Conservation (phyloP, 2,888 invertebrate genomes). For the Eupithecia subfuscata region DNA sequence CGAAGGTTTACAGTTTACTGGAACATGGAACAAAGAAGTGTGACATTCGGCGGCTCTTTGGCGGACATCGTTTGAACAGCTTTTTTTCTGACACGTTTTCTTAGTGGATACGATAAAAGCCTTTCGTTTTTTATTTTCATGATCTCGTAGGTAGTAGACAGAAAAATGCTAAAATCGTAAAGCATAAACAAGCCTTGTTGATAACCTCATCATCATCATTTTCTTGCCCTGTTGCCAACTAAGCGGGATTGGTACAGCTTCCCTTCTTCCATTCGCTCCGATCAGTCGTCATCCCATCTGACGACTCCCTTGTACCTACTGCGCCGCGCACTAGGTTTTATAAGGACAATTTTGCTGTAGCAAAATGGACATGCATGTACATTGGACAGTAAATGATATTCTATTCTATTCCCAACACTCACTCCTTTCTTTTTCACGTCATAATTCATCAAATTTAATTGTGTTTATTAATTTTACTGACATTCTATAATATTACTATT, state of each 20-base stretch:
- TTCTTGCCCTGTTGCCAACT: not conserved
- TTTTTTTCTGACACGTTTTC: not conserved
- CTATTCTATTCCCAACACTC: not conserved
- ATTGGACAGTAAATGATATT: no score
- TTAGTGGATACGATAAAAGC: not conserved
- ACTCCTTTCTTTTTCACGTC: not conserved
- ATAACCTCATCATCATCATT: not conserved
- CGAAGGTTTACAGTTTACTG: conserved; percentile 9
- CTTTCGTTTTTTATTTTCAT: not conserved
- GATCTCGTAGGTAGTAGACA: not conserved
- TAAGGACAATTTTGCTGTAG: no score
- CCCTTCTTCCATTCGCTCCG: not conserved
- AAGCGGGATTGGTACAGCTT: not conserved
- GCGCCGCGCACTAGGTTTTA: no score
- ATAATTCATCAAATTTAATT: no score
- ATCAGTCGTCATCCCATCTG: no score
- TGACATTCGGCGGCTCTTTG: not conserved
- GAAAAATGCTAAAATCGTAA: not conserved
- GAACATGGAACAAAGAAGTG: not conserved
- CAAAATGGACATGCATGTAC: no score
- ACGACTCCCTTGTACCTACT: no score
- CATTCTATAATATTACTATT: no score
- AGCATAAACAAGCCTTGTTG: not conserved
- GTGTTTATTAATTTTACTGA: no score
- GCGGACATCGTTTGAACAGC: not conserved